Evolutionary conservation across 2,888 invertebrate genomes (phyloP), one percentile per base, ranked within the genome.

Genomic region (Scaptomyza polygonia): DNA sequence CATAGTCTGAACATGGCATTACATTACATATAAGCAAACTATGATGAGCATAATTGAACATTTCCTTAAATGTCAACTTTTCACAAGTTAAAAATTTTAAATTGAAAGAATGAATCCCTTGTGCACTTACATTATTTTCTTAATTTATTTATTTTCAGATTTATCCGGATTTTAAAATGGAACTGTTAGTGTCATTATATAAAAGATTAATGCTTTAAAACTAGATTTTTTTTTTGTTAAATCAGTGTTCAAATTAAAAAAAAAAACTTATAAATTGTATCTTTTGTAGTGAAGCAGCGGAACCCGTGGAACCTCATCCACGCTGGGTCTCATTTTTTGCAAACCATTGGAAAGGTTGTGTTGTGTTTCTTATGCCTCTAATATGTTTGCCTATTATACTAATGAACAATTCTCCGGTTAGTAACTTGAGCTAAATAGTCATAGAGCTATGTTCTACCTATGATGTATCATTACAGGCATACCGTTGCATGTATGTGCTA

Each of bases 401-500:
- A 6, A 44, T 93, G 11, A 93, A 95, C 78, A 91, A 94, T 66
- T 93, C 91, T 48, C 91, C 92, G 85, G 94, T 94, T 89, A 92
- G 93, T 90, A 32, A 5, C 3, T 5, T 5, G 1, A 12, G 1
- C 7, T 47, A 9, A 43, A 11, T 8, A 16, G 8, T 34, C 3
- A 21, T 4, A 49, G 39, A 16, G 14, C 8, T 16, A 8, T 14
- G n/a, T 42, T 27, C 27, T 32, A 9, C 3, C 1, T 25, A 25
- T 44, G 91, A 91, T 43, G 0, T 40, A 11, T 9, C 0, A 8
- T 55, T 67, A 0, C 91, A 95, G 93, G 94, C 94, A 64, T 94
- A 93, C 89, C 93, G 94, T 92, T 97, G 97, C 88, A 94, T 96
- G 90, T 97, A 95, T 90, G 95, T 96, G 25, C 95, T 97, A 0